Percentiles rank a stretch among this genome's conserved stretches.
These are phyloP conservation scores for Rhadina sibilatrix DNA, from an alignment of 2,113 vertebrate genomes.

Conservation along the genomic window DNA sequence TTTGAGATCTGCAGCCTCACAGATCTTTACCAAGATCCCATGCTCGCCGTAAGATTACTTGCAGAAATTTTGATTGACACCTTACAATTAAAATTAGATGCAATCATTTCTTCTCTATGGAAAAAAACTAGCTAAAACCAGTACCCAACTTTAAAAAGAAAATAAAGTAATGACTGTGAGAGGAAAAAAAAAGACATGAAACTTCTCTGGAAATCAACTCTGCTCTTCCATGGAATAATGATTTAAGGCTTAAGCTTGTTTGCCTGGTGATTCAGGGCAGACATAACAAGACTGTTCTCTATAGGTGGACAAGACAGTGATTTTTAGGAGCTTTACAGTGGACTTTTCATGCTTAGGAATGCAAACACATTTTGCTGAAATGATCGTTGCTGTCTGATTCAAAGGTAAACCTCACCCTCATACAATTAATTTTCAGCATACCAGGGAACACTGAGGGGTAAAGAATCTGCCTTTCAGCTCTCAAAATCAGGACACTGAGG, in stretches of 20 bases:
- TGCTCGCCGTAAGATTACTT: constrained; percentile 74
- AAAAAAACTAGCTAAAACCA: constrained; percentile 79
- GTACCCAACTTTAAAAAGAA: constrained; percentile 74
- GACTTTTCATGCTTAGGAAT: constrained; percentile 47
- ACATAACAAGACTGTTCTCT: constrained; percentile 68
- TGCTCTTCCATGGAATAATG: constrained; percentile 75
- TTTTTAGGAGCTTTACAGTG: constrained; percentile 62
- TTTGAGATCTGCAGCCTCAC: background rate
- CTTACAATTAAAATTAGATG: constrained; percentile 69
- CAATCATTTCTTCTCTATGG: constrained; percentile 73
- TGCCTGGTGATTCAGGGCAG: constrained; percentile 73
- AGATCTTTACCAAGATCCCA: constrained; percentile 76
- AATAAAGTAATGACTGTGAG: constrained; percentile 74
- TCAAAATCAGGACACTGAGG: background rate
- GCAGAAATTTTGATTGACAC: constrained; percentile 64
- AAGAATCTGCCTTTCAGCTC: constrained; percentile 2
- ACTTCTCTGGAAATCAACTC: constrained; percentile 71
- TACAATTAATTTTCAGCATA: background rate
- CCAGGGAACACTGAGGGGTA: background rate
- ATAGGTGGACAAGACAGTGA: constrained; percentile 48
- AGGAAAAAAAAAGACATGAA: constrained; percentile 73
- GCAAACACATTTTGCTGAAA: constrained; percentile 26
- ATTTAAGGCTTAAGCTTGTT: constrained; percentile 68
- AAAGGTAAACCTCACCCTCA: constrained; percentile 13
- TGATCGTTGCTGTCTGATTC: constrained; percentile 9